Percentiles rank a stretch among this genome's conserved stretches.
phyloP scores from a whole-genome alignment of 2,888 invertebrate genomes.

The Acleris literana region DNA sequence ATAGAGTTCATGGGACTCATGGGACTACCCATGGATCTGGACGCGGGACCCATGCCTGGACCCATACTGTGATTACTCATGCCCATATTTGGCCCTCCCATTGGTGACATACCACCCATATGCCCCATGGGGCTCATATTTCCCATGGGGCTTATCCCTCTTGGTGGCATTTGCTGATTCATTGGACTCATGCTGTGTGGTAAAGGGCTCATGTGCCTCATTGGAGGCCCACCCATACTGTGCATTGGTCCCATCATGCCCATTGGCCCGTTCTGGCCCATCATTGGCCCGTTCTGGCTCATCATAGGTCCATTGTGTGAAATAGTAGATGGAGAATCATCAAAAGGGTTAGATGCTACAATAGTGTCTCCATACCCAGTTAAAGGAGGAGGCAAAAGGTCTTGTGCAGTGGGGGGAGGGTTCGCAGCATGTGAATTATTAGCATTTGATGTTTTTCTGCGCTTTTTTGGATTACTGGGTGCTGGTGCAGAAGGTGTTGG shows the following conservation, averaged over 20 bases:
- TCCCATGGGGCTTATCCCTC: constrained; percentile 87
- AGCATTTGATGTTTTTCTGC: constrained; percentile 91
- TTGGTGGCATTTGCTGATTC: constrained; percentile 85
- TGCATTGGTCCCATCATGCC: constrained; percentile 86
- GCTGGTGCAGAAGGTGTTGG: constrained; percentile 88
- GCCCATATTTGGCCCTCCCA: constrained; percentile 88
- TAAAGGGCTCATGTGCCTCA: constrained; percentile 86
- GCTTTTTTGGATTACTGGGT: constrained; percentile 93
- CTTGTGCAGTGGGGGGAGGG: constrained; percentile 88
- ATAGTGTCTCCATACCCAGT: constrained; percentile 97
- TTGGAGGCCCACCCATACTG: constrained; percentile 85
- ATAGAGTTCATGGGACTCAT: constrained; percentile 90
- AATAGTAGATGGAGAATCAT: constrained; percentile 91
- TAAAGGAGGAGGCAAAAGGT: constrained; percentile 93
- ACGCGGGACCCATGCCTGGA: constrained; percentile 82
- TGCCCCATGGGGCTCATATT: constrained; percentile 88
- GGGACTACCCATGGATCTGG: constrained; percentile 87
- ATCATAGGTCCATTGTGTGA: constrained; percentile 85
- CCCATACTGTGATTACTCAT: constrained; percentile 86
- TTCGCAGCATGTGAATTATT: constrained; percentile 86
- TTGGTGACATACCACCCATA: constrained; percentile 87
- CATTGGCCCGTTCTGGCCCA: constrained; percentile 88
- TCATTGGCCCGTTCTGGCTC: constrained; percentile 86
- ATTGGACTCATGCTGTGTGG: constrained; percentile 85
- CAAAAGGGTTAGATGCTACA: constrained; percentile 97